A percentile compares a stretch with the other conserved stretches of the same genome.
phyloP scores from a whole-genome alignment of 1,140 invertebrate species.

The Arion vulgaris region DNA sequence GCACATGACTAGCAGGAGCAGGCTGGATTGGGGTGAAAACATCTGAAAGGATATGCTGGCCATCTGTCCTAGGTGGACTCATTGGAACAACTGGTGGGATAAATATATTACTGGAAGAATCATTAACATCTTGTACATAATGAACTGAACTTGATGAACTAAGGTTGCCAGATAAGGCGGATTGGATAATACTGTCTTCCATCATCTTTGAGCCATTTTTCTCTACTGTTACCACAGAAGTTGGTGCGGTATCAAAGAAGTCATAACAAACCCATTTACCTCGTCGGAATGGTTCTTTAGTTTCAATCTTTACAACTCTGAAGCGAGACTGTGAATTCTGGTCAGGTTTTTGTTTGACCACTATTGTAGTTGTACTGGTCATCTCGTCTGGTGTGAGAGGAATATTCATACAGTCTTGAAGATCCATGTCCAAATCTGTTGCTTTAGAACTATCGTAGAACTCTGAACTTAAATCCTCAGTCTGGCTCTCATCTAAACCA shows the following conservation, averaged over 20 bases:
- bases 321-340: slow-evolving; percentile 75
- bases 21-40: slow-evolving; percentile 49
- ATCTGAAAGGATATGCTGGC: slow-evolving; percentile 28
- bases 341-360: slow-evolving; percentile 48
- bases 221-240: slow-evolving; percentile 34
- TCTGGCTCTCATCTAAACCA: slow-evolving; percentile 93
- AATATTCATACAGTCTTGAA: slow-evolving; percentile 39
- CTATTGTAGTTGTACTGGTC: slow-evolving; percentile 38
- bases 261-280: slow-evolving; percentile 97
- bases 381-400: slow-evolving; percentile 49
- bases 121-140: slow-evolving; percentile 62
- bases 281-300: slow-evolving; percentile 89
- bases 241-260: slow-evolving; percentile 86
- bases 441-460: slow-evolving; percentile 70
- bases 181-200: slow-evolving; percentile 43
- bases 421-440: slow-evolving; percentile 52
- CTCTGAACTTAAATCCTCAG: slow-evolving; percentile 81
- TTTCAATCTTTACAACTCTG: slow-evolving; percentile 97
- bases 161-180: slow-evolving; percentile 56
- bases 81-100: slow-evolving; percentile 45
- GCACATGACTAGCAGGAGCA: slow-evolving; percentile 47
- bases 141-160: slow-evolving; percentile 65
- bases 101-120: slow-evolving; percentile 64
- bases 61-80: background rate
- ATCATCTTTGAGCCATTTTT: slow-evolving; percentile 53